Conservation (phyloP, 2,888 invertebrate species). For the Eilema griseolum region DNA sequence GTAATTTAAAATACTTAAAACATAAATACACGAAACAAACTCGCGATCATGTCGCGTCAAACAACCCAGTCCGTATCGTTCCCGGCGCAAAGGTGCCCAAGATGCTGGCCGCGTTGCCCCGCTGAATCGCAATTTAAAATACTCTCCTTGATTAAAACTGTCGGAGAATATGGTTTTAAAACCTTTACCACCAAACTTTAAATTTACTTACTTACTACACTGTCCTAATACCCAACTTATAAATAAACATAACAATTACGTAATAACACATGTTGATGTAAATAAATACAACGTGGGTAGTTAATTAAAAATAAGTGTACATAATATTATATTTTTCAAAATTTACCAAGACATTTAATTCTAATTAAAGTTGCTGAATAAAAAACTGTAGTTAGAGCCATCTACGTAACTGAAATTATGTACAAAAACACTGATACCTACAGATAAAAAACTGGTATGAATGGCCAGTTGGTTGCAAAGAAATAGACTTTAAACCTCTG, state of each 20-base stretch:
- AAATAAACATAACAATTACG: not conserved
- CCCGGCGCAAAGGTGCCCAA: too few species aligned
- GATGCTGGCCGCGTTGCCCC: too few species aligned
- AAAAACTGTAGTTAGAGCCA: not conserved
- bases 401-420: constrained; percentile 29
- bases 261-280: not conserved
- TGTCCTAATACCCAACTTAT: too few species aligned
- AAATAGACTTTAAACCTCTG: constrained; percentile 34
- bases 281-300: not conserved
- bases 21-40: too few species aligned
- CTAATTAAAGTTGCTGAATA: not conserved
- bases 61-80: too few species aligned
- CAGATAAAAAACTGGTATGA: constrained; percentile 30
- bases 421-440: constrained; percentile 26
- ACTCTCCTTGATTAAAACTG: not conserved
- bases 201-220: not conserved
- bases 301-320: not conserved
- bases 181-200: not conserved
- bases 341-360: not conserved
- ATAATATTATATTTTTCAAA: not conserved
- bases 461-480: constrained; percentile 25
- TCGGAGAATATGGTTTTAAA: not conserved
- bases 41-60: too few species aligned
- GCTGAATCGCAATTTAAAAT: not conserved
- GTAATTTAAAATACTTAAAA: not conserved